Evolutionary conservation across 2,888 invertebrate species (phyloP), one percentile per base, ranked within the genome.

Genomic region (Ectropis crepuscularia): DNA sequence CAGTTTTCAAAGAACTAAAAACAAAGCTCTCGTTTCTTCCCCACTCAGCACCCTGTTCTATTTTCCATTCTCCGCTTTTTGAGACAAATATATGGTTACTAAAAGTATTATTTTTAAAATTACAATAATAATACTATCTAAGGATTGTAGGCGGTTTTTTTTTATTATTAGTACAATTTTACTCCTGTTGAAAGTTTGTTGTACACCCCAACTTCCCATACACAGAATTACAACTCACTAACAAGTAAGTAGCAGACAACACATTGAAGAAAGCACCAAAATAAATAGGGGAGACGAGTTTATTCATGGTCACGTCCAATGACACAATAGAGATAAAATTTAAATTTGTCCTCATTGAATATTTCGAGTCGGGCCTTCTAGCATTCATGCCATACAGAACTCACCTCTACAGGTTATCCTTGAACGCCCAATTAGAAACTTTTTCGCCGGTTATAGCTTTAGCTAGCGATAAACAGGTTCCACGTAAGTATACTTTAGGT

Each of bases 351-450:
- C 10, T 11, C 39, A 28, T 47, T 55, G 55, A 43, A 55, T 47
- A 10, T 39, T 47, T 47, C 38, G 55, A 55, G 41, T 7, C 10
- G 47, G 41, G 16, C 11, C 39, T 28, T 41, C 47, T 16, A 46
- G 54, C 46, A 55, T 46, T 46, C 46, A 55, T 39, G 38, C 6
- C 55, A 6, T 41, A 54, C 54, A 45, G 36, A 46, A 54, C 39
- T 55, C 37, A 43, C 42, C 55, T 47, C 57, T 38, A 57, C 57
- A 57, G 41, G 57, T 57, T 57, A 57, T 57, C 57, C 57, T 57
- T 57, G 57, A 57, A 48, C 8, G 57, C 57, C 48, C 57, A 57
- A 57, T 57, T 57, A 57, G 39, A 57, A 16, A 57, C 57, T 6
- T 57, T 41, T 48, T 47, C 47, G 48, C 41, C 42, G 37, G 28